Conservation (phyloP, 1,140 invertebrate species). For the Euschistus heros region DNA sequence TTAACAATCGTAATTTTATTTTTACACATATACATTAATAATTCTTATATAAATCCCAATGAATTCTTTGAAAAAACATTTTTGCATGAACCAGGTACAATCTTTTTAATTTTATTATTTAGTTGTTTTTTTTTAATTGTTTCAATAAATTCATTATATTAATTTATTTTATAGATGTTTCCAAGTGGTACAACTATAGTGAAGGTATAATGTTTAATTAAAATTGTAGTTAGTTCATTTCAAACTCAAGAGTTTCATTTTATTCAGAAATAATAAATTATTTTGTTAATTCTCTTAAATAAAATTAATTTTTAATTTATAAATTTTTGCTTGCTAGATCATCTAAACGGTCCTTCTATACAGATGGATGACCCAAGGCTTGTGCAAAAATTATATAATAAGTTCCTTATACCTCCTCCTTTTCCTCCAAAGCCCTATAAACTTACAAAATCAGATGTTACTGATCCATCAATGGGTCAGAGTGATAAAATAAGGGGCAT, state of each 20-base stretch:
- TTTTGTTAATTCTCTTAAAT: too few species aligned
- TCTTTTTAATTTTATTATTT: neutral
- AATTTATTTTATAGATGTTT: constrained; percentile 18
- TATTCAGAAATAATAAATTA: too few species aligned
- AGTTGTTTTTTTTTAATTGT: neutral
- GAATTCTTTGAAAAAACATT: neutral
- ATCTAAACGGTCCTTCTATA: constrained; percentile 23
- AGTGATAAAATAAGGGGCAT: constrained; percentile 32
- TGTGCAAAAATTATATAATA: constrained; percentile 27
- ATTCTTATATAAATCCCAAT: neutral
- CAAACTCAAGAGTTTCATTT: too few species aligned
- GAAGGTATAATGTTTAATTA: constrained; percentile 12
- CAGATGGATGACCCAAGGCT: constrained; percentile 29
- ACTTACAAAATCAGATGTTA: constrained; percentile 32
- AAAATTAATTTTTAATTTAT: too few species aligned
- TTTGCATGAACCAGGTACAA: constrained; percentile 2
- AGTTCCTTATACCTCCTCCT: constrained; percentile 32
- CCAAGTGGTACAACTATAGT: constrained; percentile 26
- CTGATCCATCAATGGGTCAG: constrained; percentile 41
- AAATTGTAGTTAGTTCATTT: too few species aligned
- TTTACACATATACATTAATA: neutral
- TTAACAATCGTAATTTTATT: neutral
- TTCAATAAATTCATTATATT: neutral
- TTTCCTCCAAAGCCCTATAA: constrained; percentile 26
- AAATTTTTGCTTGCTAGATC: constrained; percentile 12